phyloP scores from a whole-genome alignment of 2,888 invertebrate species.

The Philopedon plagiatum region DNA sequence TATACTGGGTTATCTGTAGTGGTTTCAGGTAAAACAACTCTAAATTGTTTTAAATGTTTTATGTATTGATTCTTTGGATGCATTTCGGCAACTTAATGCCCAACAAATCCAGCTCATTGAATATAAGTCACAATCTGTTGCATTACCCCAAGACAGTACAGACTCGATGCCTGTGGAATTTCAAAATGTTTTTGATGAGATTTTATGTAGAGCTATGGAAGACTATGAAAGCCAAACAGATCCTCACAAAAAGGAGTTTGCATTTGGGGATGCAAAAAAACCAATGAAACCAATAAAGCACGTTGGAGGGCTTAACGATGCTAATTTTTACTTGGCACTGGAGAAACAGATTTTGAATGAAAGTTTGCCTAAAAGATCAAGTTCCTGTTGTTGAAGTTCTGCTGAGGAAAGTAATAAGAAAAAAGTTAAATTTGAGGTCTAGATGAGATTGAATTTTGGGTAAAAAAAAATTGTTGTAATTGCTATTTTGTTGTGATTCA shows the following conservation, averaged over 20 bases:
- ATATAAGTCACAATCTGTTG: no score
- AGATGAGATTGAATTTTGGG: slow-evolving; percentile 49
- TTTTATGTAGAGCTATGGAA: slow-evolving; percentile 62
- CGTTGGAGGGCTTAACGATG: no score
- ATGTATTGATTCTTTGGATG: slow-evolving; percentile 79
- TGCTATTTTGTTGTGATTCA: no score
- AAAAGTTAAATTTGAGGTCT: slow-evolving; percentile 33
- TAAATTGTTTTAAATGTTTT: slow-evolving; percentile 65
- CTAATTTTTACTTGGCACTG: background rate
- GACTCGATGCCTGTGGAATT: slow-evolving; percentile 59
- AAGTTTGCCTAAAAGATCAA: no score
- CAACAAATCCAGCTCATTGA: no score
- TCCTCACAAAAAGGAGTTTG: slow-evolving; percentile 40
- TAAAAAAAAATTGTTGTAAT: slow-evolving; percentile 45
- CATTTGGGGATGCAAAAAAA: slow-evolving; percentile 62
- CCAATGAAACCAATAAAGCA: slow-evolving; percentile 71
- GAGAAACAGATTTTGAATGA: no score
- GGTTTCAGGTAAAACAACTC: background rate
- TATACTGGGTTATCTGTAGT: background rate
- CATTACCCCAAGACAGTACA: no score
- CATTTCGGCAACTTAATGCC: slow-evolving; percentile 71
- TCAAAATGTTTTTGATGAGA: slow-evolving; percentile 69
- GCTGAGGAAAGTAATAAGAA: slow-evolving; percentile 25
- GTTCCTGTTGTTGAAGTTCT: no score
- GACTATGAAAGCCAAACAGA: slow-evolving; percentile 60